Conservation (phyloP, 2,113 vertebrate genomes). For the Chrysemys picta region DNA sequence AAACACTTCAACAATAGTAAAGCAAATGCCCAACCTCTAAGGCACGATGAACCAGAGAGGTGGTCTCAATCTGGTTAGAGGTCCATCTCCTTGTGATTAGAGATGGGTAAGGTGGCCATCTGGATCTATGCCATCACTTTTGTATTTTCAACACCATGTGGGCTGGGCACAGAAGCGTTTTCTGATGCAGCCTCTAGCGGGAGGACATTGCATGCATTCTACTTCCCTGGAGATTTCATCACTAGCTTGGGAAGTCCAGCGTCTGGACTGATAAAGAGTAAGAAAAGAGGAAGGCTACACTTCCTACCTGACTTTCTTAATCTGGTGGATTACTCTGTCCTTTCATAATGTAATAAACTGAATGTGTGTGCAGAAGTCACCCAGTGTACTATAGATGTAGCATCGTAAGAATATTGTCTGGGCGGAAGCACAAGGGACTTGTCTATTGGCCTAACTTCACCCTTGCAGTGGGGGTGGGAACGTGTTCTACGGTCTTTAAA, state of each 20-base stretch:
- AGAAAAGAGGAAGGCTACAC: background rate
- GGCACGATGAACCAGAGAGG: fast-evolving
- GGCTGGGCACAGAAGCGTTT: fast-evolving
- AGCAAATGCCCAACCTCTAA: background rate
- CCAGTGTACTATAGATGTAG: background rate
- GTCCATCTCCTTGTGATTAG: fast-evolving
- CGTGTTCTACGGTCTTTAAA: background rate
- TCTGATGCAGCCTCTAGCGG: background rate
- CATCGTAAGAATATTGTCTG: background rate
- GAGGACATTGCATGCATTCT: fast-evolving
- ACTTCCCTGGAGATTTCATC: background rate
- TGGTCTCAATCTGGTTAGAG: fast-evolving
- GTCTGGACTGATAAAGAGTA: background rate
- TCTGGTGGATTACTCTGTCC: fast-evolving
- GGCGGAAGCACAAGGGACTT: background rate
- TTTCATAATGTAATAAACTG: fast-evolving
- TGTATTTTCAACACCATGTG: background rate
- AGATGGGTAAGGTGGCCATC: fast-evolving
- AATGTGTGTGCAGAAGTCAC: background rate
- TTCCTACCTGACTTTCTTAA: background rate
- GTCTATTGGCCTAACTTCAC: background rate
- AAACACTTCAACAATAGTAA: fast-evolving
- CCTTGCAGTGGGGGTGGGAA: background rate
- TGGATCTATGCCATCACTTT: background rate
- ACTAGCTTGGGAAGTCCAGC: background rate